Evolutionary conservation across 2,113 vertebrate species (phyloP).

Genomic region (Ctenodactylus gundi): DNA sequence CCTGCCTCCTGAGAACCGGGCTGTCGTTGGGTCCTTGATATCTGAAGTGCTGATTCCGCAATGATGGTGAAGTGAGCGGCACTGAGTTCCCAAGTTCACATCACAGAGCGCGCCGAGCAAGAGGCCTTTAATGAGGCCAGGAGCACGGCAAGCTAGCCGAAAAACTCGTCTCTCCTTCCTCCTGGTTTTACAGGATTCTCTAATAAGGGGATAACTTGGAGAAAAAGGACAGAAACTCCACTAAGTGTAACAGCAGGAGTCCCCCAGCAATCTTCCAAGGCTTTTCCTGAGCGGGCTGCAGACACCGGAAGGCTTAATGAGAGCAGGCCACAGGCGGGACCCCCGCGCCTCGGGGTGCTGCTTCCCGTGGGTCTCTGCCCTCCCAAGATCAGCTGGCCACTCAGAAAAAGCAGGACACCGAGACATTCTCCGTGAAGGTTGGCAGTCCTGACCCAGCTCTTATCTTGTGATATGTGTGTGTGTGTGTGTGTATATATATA

Average conservation of each 20-base stretch:
- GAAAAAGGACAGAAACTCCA: slow-evolving; percentile 66
- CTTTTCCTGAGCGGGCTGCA: slow-evolving; percentile 61
- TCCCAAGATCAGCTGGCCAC: background rate
- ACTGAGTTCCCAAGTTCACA: slow-evolving; percentile 69
- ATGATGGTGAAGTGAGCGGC: slow-evolving; percentile 62
- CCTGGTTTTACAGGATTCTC: slow-evolving; percentile 73
- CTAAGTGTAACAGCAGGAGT: slow-evolving; percentile 74
- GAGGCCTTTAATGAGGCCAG: slow-evolving; percentile 70
- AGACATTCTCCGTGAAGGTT: background rate
- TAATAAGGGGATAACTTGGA: slow-evolving; percentile 70
- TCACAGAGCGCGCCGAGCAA: slow-evolving; percentile 48
- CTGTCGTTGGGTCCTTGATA: slow-evolving; percentile 53
- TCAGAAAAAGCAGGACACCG: background rate
- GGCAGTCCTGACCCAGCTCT: background rate
- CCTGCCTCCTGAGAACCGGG: slow-evolving; percentile 52
- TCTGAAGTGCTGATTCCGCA: slow-evolving; percentile 68
- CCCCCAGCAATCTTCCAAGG: slow-evolving; percentile 69
- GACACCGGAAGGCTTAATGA: slow-evolving; percentile 53
- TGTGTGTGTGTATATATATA: background rate
- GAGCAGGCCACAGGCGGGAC: background rate
- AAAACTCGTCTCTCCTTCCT: slow-evolving; percentile 73
- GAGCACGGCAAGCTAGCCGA: slow-evolving; percentile 52
- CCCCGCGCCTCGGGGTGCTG: background rate
- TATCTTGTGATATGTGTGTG: background rate
- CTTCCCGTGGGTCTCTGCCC: background rate